phyloP scores from a whole-genome alignment of 1,140 invertebrate genomes.

The Tetramorium simillimum region DNA sequence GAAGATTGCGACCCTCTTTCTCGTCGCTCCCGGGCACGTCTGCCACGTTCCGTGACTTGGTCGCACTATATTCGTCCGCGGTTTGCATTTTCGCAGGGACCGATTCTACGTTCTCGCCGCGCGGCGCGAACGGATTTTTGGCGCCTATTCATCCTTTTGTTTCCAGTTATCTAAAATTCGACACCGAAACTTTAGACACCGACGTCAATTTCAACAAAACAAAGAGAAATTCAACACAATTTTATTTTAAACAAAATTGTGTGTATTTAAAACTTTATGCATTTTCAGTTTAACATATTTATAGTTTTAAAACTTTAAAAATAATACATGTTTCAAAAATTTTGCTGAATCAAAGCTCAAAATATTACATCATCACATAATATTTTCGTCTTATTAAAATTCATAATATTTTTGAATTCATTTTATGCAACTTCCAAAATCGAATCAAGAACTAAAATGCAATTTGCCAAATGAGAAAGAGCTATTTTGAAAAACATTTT shows the following conservation, averaged over 20 bases:
- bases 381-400: neutral
- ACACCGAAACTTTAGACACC: neutral
- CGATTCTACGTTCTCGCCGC: neutral
- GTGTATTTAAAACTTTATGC: neutral
- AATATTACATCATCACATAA: neutral
- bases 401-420: neutral
- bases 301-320: neutral
- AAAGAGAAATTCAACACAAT: neutral
- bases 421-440: neutral
- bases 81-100: neutral
- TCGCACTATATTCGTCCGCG: slow-evolving; percentile 16
- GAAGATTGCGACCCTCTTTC: slow-evolving; percentile 41
- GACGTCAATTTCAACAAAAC: neutral
- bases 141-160: neutral
- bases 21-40: neutral
- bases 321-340: neutral
- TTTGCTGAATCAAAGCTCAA: neutral
- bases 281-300: neutral
- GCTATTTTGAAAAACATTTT: neutral
- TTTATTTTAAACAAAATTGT: neutral
- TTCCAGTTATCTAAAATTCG: neutral
- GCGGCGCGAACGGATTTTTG: neutral
- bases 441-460: neutral
- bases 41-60: slow-evolving; percentile 33
- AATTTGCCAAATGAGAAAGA: neutral